Evolutionary conservation across 92 coral and sea anemone genomes (phyloP), one percentile per base, ranked within the genome.

Genomic region (Chrysogorgia sp.): DNA sequence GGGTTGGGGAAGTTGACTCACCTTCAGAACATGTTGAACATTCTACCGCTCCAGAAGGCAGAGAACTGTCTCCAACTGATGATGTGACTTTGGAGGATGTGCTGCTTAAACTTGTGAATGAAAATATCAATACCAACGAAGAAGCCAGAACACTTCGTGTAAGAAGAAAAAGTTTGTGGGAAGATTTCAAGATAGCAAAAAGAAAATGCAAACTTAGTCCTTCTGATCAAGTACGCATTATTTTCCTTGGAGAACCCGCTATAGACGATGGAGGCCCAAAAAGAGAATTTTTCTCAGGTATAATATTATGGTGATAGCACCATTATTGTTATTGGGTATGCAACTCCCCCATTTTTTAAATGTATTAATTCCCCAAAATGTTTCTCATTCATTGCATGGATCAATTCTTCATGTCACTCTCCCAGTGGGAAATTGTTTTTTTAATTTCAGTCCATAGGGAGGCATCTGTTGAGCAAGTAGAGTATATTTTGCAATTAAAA

Each of bases 121-220:
- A 68, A 7, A 48, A 68, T 43, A 29, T 43, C 17, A 68, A 68
- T 14, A 22, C 58, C 7, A 33, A 21, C 10, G 76, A 28, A 20
- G 76, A 68, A 45, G 76, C 58, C 0, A 68, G 34, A 68, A 17
- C 58, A 5, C 10, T 68, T 13, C 57, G 58, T 22, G 35, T 68
- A 29, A 30, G 76, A 20, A 68, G 76, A 22, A 68, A 43, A 45
- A 33, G 76, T 68, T 45, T 68, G 57, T 43, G 76, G 76, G 33
- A 68, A 68, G 76, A 68, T 22, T 68, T 40, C 58, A 68, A 68
- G 34, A 58, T 13, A 10, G 56, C 76, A 41, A 68, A 29, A 33
- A 68, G 32, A 6, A 68, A 45, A 43, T 1, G 24, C 0, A 40
- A 43, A 14, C 26, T 68, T 1, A 12, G 33, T 68, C 76, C 58